Evolutionary conservation across 2,888 invertebrate genomes (phyloP).

Genomic region (Listrodromus nycthemerus): DNA sequence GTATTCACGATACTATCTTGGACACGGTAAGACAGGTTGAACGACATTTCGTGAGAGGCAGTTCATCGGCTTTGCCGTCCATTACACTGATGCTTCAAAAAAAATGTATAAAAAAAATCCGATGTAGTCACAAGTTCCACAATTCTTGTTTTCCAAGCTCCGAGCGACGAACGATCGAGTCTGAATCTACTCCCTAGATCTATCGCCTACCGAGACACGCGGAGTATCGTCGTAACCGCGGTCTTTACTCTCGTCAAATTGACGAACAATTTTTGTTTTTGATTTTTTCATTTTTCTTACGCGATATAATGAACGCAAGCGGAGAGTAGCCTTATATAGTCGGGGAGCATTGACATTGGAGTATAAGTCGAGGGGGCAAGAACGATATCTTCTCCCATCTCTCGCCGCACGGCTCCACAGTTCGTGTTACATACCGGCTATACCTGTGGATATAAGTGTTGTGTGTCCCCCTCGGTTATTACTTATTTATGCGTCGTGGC

Average conservation of each 20-base stretch:
- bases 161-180: background rate
- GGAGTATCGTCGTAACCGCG: background rate
- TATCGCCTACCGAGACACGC: background rate
- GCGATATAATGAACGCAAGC: constrained; percentile 30
- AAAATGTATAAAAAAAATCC: constrained; percentile 47
- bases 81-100: constrained; percentile 78
- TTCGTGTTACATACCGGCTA: constrained; percentile 20
- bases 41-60: constrained; percentile 19
- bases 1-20: constrained; percentile 42
- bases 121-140: background rate
- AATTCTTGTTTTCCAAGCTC: background rate
- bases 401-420: constrained; percentile 52
- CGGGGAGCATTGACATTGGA: constrained; percentile 77
- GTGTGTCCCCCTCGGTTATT: constrained; percentile 75
- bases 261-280: constrained; percentile 32
- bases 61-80: constrained; percentile 72
- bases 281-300: constrained; percentile 11
- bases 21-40: constrained; percentile 31
- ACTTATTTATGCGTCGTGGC: constrained; percentile 81
- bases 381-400: constrained; percentile 76
- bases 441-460: background rate
- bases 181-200: constrained; percentile 9
- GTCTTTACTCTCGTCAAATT: constrained; percentile 11
- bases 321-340: constrained; percentile 42
- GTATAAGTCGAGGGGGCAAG: constrained; percentile 74